phyloP scores from a whole-genome alignment of 2,797 vertebrate genomes.

The Peromyscus eremicus region DNA sequence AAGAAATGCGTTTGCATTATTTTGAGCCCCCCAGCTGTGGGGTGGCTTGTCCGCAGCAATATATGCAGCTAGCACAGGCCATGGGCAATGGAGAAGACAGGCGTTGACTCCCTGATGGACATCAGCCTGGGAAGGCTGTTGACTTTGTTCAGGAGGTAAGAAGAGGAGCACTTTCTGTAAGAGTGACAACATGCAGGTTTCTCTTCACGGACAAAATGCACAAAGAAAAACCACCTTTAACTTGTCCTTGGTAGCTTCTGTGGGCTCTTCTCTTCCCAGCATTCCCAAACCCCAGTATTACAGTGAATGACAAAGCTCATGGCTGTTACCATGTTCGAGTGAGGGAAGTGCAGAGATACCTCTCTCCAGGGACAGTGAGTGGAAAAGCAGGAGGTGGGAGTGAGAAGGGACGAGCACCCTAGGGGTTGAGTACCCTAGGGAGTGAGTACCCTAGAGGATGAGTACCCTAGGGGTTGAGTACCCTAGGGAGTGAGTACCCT shows the following conservation, averaged over 20 bases:
- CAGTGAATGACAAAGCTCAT: neutral
- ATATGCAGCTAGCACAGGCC: neutral
- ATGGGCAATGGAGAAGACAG: neutral
- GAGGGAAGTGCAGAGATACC: neutral
- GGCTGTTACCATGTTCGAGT: neutral
- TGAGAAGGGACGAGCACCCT: neutral
- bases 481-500: neutral
- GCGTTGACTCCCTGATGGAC: neutral
- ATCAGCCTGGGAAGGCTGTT: neutral
- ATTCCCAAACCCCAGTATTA: neutral
- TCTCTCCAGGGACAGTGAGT: neutral
- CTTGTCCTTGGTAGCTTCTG: neutral
- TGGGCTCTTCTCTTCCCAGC: neutral
- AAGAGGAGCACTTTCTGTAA: neutral
- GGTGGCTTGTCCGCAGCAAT: neutral
- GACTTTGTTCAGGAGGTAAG: neutral
- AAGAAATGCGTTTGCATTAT: neutral
- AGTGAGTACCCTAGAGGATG: neutral
- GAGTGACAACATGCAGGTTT: neutral
- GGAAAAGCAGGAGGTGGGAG: neutral
- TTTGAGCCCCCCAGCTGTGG: neutral
- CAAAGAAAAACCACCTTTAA: neutral
- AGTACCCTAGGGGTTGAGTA: neutral
- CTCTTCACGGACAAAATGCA: neutral
- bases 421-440: too few relatives aligned